Evolutionary conservation across 2,797 vertebrate species (phyloP), one percentile per base, ranked within the genome.

Genomic region (Crossoptilon crossoptilon): DNA sequence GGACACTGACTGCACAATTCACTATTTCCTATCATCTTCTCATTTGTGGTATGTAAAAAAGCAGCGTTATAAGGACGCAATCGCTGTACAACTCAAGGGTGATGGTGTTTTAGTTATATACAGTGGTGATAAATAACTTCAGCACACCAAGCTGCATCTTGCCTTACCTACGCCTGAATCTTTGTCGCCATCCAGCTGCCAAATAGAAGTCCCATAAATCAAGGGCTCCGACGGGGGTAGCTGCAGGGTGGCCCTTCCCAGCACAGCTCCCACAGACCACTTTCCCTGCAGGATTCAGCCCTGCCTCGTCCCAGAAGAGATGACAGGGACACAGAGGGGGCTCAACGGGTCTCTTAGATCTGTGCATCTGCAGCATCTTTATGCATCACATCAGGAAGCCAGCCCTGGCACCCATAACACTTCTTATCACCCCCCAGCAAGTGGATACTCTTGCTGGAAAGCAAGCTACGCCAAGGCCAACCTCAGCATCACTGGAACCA

Each of bases 161-260:
- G 26, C 72, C 60, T 5, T 23, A 14, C 44, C 43, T 14, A 11
- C 29, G 3, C 41, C 43, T 0, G 0, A 59, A 33, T 7, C 63
- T 69, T 48, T 62, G 8, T 22, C 39, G 39, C 23, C 6, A 29
- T 60, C 44, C 66, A 12, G 53, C 41, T 44, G 51, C 39, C 18
- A 43, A 62, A 49, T 19, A 41, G 2, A 46, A 53, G 18, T 0
- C 27, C 29, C 21, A 39, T 14, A 26, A 49, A 69, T 27, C 6
- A 8, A 14, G 31, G 31, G 29, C 9, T 49, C 29, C 22, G 44
- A 21, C 0, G 0, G 8, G 24, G 23, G 43, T 85, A 2, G 0
- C 75, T 73, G 75, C 64, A 21, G 44, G 46, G 51, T 68, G 69
- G 44, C 37, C 24, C 15, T 72, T 62, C 60, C 3, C 4, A 0